phyloP scores from a whole-genome alignment of 2,113 vertebrate genomes.

The Leiothrix lutea region DNA sequence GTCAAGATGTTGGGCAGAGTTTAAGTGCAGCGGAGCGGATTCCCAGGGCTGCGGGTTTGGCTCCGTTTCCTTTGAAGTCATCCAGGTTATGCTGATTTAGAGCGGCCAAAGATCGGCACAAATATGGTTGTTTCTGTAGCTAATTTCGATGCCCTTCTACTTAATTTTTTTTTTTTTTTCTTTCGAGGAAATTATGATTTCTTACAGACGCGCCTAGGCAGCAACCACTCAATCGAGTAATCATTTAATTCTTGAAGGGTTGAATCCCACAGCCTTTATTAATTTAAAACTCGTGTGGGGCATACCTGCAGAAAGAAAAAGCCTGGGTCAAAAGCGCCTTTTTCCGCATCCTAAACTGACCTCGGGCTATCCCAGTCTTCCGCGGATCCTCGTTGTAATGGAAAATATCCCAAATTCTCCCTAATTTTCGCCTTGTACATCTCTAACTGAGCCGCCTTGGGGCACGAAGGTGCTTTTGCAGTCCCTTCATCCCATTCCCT shows the following conservation, averaged over 20 bases:
- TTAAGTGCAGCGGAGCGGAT: neutral
- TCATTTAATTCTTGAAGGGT: neutral
- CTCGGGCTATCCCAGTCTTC: rapidly evolving
- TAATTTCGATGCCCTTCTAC: neutral
- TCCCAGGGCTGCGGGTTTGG: neutral
- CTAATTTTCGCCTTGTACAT: neutral
- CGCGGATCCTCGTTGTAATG: rapidly evolving
- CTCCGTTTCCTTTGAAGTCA: neutral
- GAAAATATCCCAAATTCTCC: neutral
- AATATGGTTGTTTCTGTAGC: neutral
- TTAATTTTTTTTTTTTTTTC: neutral
- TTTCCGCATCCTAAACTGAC: neutral
- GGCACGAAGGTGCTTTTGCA: rapidly evolving
- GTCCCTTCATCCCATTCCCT: neutral
- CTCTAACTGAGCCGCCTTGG: neutral
- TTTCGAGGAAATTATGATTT: neutral
- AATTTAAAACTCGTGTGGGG: neutral
- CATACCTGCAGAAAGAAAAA: neutral
- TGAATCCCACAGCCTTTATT: neutral
- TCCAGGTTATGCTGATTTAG: neutral
- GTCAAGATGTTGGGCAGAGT: neutral
- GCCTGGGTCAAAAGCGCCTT: neutral
- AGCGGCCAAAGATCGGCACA: neutral
- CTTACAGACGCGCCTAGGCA: neutral
- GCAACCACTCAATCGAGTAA: neutral